These are phyloP conservation scores for Xiphydria camelus DNA, from an alignment of 2,888 invertebrate species.

Conservation along the genomic window DNA sequence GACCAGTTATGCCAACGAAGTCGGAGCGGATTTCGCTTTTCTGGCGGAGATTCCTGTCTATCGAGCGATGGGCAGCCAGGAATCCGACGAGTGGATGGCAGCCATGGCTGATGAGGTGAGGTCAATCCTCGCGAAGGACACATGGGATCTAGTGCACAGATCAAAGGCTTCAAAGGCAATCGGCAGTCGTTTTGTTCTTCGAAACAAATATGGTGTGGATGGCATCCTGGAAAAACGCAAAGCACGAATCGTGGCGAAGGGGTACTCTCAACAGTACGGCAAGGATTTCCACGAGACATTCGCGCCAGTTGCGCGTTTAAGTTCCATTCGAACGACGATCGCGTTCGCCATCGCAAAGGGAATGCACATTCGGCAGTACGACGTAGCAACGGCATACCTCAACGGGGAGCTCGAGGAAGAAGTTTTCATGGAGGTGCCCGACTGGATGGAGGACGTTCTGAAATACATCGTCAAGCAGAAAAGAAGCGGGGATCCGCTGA, in stretches of 20 bases:
- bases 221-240: slow-evolving; percentile 10
- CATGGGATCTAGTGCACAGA: slow-evolving; percentile 13
- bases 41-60: slow-evolving; percentile 8
- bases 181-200: slow-evolving; percentile 12
- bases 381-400: slow-evolving; percentile 33
- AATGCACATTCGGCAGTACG: slow-evolving; percentile 32
- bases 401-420: slow-evolving; percentile 30
- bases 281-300: too few relatives aligned
- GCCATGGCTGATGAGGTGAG: slow-evolving; percentile 12
- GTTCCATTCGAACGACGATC: too few relatives aligned
- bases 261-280: slow-evolving; percentile 13
- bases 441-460: too few relatives aligned
- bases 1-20: not conserved
- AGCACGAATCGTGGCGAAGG: slow-evolving; percentile 17
- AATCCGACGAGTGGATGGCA: slow-evolving; percentile 10
- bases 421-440: slow-evolving; percentile 23
- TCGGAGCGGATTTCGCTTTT: not conserved
- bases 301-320: too few relatives aligned
- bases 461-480: not conserved
- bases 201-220: slow-evolving; percentile 11
- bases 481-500: too few relatives aligned
- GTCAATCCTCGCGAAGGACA: slow-evolving; percentile 13
- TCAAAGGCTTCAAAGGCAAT: not conserved
- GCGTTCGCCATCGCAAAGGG: too few relatives aligned
- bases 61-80: slow-evolving; percentile 3